phyloP scores from a whole-genome alignment of 2,113 vertebrate genomes.

The Smithornis capensis region DNA sequence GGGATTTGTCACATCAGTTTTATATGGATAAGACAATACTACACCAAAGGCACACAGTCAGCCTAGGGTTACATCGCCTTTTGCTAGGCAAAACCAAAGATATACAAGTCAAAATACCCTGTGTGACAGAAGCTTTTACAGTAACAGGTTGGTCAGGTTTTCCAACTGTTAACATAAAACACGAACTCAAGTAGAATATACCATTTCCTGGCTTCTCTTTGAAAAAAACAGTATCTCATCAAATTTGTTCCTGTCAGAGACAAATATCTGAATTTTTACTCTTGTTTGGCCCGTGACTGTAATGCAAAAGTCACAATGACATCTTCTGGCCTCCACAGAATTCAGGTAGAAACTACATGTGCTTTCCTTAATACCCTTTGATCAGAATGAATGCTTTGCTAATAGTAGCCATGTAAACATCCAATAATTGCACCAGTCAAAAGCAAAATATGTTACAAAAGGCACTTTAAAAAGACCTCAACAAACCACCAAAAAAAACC shows the following conservation, averaged over 20 bases:
- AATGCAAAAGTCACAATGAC: background rate
- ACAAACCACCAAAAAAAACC: background rate
- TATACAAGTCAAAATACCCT: background rate
- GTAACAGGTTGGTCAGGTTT: background rate
- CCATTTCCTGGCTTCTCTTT: background rate
- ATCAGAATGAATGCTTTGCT: background rate
- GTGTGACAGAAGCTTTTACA: background rate
- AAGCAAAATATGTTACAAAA: slow-evolving; percentile 22
- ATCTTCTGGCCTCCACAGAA: background rate
- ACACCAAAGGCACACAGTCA: background rate
- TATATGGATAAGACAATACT: background rate
- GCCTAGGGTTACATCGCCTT: background rate
- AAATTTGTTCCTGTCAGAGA: background rate
- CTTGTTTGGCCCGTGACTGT: background rate
- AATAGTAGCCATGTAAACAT: slow-evolving; percentile 52
- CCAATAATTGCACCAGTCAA: slow-evolving; percentile 35
- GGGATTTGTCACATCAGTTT: background rate
- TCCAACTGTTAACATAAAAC: background rate
- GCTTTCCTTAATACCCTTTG: background rate
- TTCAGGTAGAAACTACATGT: background rate
- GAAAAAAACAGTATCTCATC: background rate
- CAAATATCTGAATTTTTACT: background rate
- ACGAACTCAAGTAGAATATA: background rate
- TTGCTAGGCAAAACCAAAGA: background rate
- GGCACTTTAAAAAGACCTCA: background rate